phyloP scores from a whole-genome alignment of 2,888 invertebrate genomes.

The Melipona beecheii region DNA sequence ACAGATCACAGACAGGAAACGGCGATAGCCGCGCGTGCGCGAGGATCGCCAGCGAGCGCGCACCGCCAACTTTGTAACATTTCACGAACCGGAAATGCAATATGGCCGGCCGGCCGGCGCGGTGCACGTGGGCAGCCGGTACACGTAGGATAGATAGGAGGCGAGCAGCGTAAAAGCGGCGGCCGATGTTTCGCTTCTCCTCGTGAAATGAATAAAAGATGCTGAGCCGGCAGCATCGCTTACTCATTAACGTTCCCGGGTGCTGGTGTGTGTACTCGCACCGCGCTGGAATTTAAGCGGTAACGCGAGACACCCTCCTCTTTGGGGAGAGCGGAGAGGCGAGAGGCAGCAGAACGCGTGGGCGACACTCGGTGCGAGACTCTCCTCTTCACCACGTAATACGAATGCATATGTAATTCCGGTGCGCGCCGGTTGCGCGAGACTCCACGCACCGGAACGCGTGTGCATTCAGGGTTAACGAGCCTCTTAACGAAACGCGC shows the following conservation, averaged over 20 bases:
- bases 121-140: conserved; percentile 67
- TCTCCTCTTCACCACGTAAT: conserved; percentile 45
- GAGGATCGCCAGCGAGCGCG: conserved; percentile 55
- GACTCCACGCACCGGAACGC: conserved; percentile 14
- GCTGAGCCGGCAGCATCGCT: conserved; percentile 65
- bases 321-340: neutral
- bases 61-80: conserved; percentile 70
- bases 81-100: conserved; percentile 76
- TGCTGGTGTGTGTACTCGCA: conserved; percentile 31
- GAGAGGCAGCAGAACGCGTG: conserved; percentile 37
- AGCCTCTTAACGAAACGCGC: conserved; percentile 22
- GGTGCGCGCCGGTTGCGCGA: conserved; percentile 13
- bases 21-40: conserved; percentile 68
- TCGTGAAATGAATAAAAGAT: conserved; percentile 79
- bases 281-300: conserved; percentile 56
- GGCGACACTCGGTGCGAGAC: conserved; percentile 52
- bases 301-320: conserved; percentile 46
- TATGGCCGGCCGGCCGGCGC: conserved; percentile 61
- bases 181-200: conserved; percentile 69
- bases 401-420: conserved; percentile 48
- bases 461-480: conserved; percentile 23
- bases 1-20: conserved; percentile 78
- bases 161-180: conserved; percentile 66
- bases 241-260: conserved; percentile 69
- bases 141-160: conserved; percentile 38